phyloP scores from a whole-genome alignment of 2,113 vertebrate genomes.

The Engystomops pustulosus region DNA sequence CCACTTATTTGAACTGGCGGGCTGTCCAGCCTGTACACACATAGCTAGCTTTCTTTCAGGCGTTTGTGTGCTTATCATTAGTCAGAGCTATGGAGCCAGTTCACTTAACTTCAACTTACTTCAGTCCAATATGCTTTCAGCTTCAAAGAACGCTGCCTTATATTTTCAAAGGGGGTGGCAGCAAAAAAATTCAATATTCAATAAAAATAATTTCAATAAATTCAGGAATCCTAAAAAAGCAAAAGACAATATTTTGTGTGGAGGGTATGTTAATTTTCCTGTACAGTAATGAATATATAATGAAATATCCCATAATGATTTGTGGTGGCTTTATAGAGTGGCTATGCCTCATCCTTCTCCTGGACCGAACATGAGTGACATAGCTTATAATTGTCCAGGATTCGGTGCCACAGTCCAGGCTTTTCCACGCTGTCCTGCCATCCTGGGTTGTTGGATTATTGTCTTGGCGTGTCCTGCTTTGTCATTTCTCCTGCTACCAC shows the following conservation, averaged over 20 bases:
- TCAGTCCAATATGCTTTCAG: conserved; percentile 19
- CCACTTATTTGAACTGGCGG: neutral
- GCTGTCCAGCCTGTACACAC: conserved; percentile 44
- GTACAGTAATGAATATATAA: neutral
- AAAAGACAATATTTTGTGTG: neutral
- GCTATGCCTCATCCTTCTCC: too few species aligned
- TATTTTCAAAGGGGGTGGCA: neutral
- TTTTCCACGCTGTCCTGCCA: too few species aligned
- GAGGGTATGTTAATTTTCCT: neutral
- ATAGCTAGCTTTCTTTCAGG: conserved; percentile 60
- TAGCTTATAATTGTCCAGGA: too few species aligned
- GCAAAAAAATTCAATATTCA: too few species aligned
- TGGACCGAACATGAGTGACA: too few species aligned
- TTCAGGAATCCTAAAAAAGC: neutral
- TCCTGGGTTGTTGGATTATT: too few species aligned
- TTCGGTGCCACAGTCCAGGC: too few species aligned
- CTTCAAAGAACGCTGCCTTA: conserved; percentile 3
- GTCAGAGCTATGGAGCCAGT: conserved; percentile 61
- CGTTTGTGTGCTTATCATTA: conserved; percentile 61
- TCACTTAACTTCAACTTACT: conserved; percentile 71
- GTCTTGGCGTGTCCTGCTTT: too few species aligned
- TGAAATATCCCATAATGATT: neutral
- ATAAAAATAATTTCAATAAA: neutral
- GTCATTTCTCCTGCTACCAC: too few species aligned
- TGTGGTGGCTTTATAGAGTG: too few species aligned